Evolutionary conservation across 2,888 invertebrate species (phyloP).

Genomic region (Epinotia demarniana): DNA sequence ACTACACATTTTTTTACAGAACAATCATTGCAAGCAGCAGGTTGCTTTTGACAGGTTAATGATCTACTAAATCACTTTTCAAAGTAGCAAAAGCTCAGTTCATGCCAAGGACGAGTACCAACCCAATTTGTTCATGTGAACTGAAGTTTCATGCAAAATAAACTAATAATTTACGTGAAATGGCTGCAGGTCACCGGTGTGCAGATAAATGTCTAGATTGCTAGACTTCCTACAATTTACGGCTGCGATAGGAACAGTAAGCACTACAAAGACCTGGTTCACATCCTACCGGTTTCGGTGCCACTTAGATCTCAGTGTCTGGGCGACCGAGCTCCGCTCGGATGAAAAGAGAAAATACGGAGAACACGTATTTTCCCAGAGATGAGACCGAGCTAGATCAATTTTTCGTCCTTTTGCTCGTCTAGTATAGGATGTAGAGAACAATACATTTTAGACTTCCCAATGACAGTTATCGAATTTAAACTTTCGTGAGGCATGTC

Average conservation of each 20-base stretch:
- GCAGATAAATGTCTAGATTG: constrained; percentile 12
- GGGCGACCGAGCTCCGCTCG: not conserved
- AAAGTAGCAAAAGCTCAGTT: not conserved
- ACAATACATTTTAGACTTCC: not conserved
- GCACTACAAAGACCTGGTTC: constrained; percentile 4
- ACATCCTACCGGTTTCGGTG: constrained; percentile 13
- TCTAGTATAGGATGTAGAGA: no score
- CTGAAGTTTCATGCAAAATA: constrained; percentile 9
- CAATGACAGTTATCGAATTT: no score
- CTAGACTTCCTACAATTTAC: constrained; percentile 14
- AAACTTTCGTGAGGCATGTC: no score
- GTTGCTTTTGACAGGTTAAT: constrained; percentile 7
- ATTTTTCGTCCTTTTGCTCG: no score
- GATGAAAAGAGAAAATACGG: no score
- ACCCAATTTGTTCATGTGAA: not conserved
- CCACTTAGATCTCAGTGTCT: constrained; percentile 2
- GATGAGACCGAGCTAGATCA: no score
- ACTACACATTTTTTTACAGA: not conserved
- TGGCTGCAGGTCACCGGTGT: not conserved
- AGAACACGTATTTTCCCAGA: no score
- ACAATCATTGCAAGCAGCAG: not conserved
- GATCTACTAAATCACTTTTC: not conserved
- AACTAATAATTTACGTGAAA: not conserved
- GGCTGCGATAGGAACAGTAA: not conserved
- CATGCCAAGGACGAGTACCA: not conserved